Evolutionary conservation across 2,113 vertebrate species (phyloP), one percentile per base, ranked within the genome.

Genomic region (Nematolebias whitei): DNA sequence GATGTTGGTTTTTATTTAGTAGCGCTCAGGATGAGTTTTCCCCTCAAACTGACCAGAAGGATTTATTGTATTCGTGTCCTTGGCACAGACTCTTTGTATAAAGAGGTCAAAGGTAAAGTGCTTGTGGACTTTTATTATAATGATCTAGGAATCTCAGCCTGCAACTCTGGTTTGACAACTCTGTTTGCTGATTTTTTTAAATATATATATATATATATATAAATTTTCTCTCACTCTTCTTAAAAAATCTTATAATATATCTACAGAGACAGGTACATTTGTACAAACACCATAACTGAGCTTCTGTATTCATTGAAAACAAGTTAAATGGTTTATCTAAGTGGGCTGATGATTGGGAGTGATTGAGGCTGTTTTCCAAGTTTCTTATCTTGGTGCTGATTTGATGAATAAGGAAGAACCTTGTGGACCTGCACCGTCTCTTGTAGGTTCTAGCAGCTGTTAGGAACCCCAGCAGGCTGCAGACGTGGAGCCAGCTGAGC

Each of bases 401-500:
- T 32, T 20, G 3, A 4, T 35, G 23, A 19, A 1, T 20, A 12
- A 51, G 38, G 8, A 12, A 26, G 11, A 41, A 40, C 48, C 39
- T 19, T 2, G 12, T 3, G 23, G 22, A 23, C 23, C 2, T 7
- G 1, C 43, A 2, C n/a, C 2, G 29, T 39, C 7, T 29, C 1
- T 1, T 24, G n/a, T n/a, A 18, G 19, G 23, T 59, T 53, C 8
- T 18, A 65, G 50, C 56, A 12, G 24, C 26, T 35, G 49, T 35
- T 29, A 41, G n/a, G 55, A 50, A 22, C 20, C 16, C 44, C 40
- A 39, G 54, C 47, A 26, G 38, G 19, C 26, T 32, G 74, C 22
- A 24, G 71, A 83, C 60, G 76, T 71, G 78, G 78, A 82, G 87
- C 74, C 65, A 57, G 14, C 23, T 45, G 65, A 78, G 76, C 82